Evolutionary conservation across 92 coral and sea anemone species (phyloP), one percentile per base, ranked within the genome.

Genomic region (Heteractis magnifica): DNA sequence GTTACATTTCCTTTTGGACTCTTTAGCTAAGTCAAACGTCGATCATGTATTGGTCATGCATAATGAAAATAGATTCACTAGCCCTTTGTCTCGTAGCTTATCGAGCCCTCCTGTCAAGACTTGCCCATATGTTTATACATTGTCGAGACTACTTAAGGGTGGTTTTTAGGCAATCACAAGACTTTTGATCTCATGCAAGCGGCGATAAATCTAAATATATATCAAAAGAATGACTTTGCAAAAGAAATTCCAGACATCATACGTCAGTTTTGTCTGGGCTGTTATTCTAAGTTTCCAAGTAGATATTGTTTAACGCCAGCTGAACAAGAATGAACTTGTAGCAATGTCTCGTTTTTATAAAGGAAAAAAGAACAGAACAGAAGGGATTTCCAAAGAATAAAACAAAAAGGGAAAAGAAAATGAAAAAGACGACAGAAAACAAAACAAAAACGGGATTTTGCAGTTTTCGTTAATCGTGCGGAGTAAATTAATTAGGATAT

Each of bases 121-220:
- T 68, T 68, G 73, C 73, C 73, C 73, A 68, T 68, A 26, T 68
- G 73, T 68, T 68, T 68, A 68, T 68, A 68, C 73, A 68, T 68
- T 68, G 73, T 68, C 73, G 73, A 68, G 73, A 68, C 73, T 68
- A 68, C 73, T 68, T 68, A 68, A 68, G 73, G 70, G 49, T 68
- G 73, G 73, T 68, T 68, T 21, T 68, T 11, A 68, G 73, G 48
- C 73, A 68, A 48, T 68, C 73, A 68, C 73, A 74, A 74, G 56
- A 51, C 78, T 74, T 49, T 74, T 74, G 78, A 74, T 74, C 78
- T 74, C 78, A 74, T 49, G 73, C 73, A 68, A 68, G 73, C 73
- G 49, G 55, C 4, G 52, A 51, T 74, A 74, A 74, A 74, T 74
- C 78, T 74, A 74, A 34, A 34, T 68, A 68, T 68, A 68, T 68